Base-by-base conservation (phyloP, 1,140 invertebrate species). In the Pinna nobilis region DNA sequence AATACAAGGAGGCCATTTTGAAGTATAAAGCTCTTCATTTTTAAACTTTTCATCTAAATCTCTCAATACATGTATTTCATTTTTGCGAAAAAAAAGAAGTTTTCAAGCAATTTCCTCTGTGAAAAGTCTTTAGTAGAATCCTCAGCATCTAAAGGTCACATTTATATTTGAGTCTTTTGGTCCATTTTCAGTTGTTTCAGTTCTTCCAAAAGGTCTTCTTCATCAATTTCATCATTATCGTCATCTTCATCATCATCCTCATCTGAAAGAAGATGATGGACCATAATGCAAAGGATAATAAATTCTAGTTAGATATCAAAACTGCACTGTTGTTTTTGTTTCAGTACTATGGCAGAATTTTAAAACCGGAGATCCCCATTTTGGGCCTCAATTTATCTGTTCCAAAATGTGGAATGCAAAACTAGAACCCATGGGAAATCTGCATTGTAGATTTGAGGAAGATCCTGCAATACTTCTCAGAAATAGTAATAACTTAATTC, bases 171-270 rank as follows among this genome's bases (percentile, higher is more conserved):
- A 11, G 20, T 63, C 25, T 63, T 25, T 3, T 63, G 33, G 39
- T 78, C 64, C 15, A 67, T 33, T 69, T 77, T 69, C 23, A 68
- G 30, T 28, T 69, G 51, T 18, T 75, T 47, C 18, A 64, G 44
- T 30, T 76, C 73, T 7, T 79, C 66, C 37, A 69, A 50, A 37
- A 70, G 50, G 15, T 79, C 77, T 32, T 79, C 77, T 55, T 81
- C 73, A 61, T 78, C 76, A 30, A 71, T 69, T 35, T 78, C 74
- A 53, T 75, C 70, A 66, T 78, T 49, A 30, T 64, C 68, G 41
- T 70, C 60, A 33, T 75, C 72, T 41, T 75, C 67, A 47, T 69
- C 70, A 53, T 66, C 61, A 33, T 18, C 53, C 66, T 49, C 11
- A 33, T 72, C 70, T n/a, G n/a, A n/a, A n/a, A n/a, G n/a, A n/a